These are phyloP conservation scores for Eulemur rufifrons DNA, from an alignment of 2,113 vertebrate species.

Conservation along the genomic window DNA sequence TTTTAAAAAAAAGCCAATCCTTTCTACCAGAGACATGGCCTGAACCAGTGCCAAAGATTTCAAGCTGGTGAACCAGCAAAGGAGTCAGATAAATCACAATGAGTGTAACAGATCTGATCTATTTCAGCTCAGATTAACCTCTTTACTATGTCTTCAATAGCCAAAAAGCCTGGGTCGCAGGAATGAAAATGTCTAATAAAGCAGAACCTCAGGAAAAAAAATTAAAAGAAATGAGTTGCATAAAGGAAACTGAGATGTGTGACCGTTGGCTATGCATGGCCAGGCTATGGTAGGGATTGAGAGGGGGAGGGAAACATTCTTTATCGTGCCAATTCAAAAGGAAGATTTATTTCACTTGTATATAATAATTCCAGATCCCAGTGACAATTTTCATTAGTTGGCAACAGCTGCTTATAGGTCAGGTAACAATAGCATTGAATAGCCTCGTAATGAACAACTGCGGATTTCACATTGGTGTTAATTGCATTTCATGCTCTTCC, in stretches of 20 bases:
- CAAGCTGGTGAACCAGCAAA: conserved; percentile 80
- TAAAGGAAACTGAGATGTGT: conserved; percentile 78
- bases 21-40: conserved; percentile 74
- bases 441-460: conserved; percentile 74
- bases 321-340: conserved; percentile 51
- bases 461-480: conserved; percentile 78
- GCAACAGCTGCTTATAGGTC: conserved; percentile 86
- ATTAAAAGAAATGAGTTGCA: conserved; percentile 14
- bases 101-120: conserved; percentile 79
- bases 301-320: conserved; percentile 41
- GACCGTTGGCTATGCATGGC: conserved; percentile 24
- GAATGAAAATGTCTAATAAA: conserved; percentile 80
- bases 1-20: neutral
- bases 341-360: conserved; percentile 72
- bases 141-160: conserved; percentile 74
- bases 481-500: conserved; percentile 81
- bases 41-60: conserved; percentile 86
- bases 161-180: conserved; percentile 69
- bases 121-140: conserved; percentile 80
- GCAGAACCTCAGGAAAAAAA: conserved; percentile 61
- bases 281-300: neutral
- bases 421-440: conserved; percentile 80
- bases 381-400: conserved; percentile 81
- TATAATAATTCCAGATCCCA: conserved; percentile 78
- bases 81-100: conserved; percentile 80